Evolutionary conservation across 2,797 vertebrate species (phyloP).

Genomic region (Lacerta viridis): DNA sequence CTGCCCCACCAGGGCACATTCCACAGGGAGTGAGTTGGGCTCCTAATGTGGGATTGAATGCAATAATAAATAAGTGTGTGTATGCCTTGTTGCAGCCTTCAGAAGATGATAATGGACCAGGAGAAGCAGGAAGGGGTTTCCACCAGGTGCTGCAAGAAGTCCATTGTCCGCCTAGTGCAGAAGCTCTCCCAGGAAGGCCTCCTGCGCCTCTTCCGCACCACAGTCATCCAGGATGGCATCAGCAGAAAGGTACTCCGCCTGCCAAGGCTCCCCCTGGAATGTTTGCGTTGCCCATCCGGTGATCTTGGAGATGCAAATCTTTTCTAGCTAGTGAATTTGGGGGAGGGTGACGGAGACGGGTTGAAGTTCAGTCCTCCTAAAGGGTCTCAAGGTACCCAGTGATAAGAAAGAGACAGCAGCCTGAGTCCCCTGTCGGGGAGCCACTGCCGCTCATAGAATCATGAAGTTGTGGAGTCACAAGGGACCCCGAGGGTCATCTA

Average conservation of each 20-base stretch:
- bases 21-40: no score
- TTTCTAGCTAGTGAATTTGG: background rate
- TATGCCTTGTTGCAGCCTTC: constrained; percentile 82
- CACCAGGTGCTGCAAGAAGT: constrained; percentile 96
- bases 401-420: background rate
- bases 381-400: background rate
- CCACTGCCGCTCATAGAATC: background rate
- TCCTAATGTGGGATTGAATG: no score
- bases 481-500: no score
- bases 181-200: constrained; percentile 89
- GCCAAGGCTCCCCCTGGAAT: background rate
- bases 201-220: constrained; percentile 89
- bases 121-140: constrained; percentile 90
- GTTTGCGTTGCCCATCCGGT: background rate
- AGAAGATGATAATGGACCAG: constrained; percentile 93
- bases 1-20: background rate
- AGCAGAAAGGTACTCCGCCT: constrained; percentile 85
- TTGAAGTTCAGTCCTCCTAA: background rate
- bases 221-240: constrained; percentile 90
- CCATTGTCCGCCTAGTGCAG: constrained; percentile 88
- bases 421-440: background rate
- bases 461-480: no score
- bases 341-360: background rate
- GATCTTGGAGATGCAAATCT: background rate
- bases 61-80: no score